A percentile compares a stretch with the other conserved stretches of the same genome.
phyloP scores from a whole-genome alignment of 2,888 invertebrate species.

The Diloba caeruleocephala region DNA sequence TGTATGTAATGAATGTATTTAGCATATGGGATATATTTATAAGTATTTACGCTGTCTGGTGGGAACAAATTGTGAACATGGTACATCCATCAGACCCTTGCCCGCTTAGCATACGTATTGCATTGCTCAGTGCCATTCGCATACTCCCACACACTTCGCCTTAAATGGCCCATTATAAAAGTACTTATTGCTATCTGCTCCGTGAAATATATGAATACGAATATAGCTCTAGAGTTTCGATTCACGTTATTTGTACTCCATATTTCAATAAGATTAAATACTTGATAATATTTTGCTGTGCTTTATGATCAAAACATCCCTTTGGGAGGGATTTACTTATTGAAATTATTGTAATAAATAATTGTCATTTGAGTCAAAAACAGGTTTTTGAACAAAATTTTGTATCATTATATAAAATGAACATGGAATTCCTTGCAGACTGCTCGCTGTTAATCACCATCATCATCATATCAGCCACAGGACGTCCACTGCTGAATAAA shows the following conservation, averaged over 20 bases:
- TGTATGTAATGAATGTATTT: conserved; percentile 11
- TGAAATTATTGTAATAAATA: no score
- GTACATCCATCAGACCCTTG: conserved; percentile 70
- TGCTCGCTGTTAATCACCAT: no score
- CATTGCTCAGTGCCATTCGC: conserved; percentile 66
- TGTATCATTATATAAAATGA: no score
- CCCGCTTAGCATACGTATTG: conserved; percentile 79
- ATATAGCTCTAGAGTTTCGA: conserved; percentile 16
- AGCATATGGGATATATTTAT: conserved; percentile 6
- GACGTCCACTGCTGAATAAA: no score
- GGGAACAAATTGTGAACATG: conserved; percentile 58
- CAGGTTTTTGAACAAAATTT: no score
- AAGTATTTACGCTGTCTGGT: conserved; percentile 18
- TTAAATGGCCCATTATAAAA: conserved; percentile 51
- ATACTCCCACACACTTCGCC: conserved; percentile 54
- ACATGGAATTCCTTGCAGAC: no score
- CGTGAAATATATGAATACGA: conserved; percentile 37
- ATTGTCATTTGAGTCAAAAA: no score
- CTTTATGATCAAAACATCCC: no score
- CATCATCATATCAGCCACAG: no score
- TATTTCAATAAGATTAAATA: neutral
- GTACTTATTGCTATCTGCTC: conserved; percentile 45
- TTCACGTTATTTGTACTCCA: conserved; percentile 1
- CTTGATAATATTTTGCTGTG: no score
- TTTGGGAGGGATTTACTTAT: no score